Conservation (phyloP, 2,888 invertebrate genomes). For the Himalopsyche tibetana region DNA sequence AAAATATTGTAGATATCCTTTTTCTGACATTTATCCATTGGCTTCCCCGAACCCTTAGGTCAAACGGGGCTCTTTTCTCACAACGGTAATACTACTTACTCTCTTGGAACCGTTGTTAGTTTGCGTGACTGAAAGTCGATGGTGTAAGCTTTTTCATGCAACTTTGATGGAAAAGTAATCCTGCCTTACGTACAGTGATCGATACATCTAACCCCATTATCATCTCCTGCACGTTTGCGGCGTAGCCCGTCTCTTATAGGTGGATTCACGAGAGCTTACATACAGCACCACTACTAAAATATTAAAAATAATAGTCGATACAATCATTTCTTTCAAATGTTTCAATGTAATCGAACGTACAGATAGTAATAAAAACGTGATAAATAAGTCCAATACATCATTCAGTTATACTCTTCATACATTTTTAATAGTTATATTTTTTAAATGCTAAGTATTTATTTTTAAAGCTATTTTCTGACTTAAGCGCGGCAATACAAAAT, state of each 20-base stretch:
- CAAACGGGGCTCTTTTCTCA: background rate
- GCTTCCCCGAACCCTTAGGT: background rate
- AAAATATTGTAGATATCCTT: too few relatives aligned
- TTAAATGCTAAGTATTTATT: too few relatives aligned
- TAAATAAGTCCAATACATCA: too few relatives aligned
- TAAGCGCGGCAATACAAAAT: too few relatives aligned
- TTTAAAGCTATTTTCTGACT: too few relatives aligned
- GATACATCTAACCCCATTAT: constrained; percentile 51
- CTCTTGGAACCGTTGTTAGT: constrained; percentile 41
- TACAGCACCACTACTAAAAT: background rate
- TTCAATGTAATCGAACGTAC: too few relatives aligned
- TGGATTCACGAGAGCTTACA: background rate
- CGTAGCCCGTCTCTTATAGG: background rate
- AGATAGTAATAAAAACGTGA: too few relatives aligned
- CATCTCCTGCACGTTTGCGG: constrained; percentile 48
- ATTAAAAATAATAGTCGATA: background rate
- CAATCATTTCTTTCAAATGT: background rate
- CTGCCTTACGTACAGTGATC: constrained; percentile 51
- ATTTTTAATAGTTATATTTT: too few relatives aligned
- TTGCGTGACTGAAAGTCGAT: constrained; percentile 49
- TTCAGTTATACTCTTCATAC: too few relatives aligned
- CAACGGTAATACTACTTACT: background rate
- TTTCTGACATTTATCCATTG: background rate
- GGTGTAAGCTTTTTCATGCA: constrained; percentile 49
- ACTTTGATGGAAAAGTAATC: constrained; percentile 53